phyloP scores from a whole-genome alignment of 2,888 invertebrate species.

The Dryadula phaetusa region DNA sequence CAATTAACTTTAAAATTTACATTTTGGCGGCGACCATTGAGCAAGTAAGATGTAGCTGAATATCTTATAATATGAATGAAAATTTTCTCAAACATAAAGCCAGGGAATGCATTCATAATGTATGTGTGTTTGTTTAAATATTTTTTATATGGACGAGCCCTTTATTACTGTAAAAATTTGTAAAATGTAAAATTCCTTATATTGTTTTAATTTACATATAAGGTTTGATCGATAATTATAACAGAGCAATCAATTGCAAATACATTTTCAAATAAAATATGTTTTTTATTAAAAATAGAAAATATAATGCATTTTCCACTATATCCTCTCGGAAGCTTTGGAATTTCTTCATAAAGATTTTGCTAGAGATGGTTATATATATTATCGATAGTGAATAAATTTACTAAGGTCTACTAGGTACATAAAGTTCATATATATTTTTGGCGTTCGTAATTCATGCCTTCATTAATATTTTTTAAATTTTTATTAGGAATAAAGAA shows the following conservation, averaged over 20 bases:
- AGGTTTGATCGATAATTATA: too few species aligned
- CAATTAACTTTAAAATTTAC: conserved; percentile 18
- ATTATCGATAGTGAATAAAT: conserved; percentile 26
- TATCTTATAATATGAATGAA: conserved; percentile 16
- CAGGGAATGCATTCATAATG: background rate
- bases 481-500: too few species aligned
- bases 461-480: too few species aligned
- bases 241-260: background rate
- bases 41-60: conserved; percentile 16
- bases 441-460: too few species aligned
- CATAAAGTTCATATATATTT: too few species aligned
- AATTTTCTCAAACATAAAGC: conserved; percentile 8
- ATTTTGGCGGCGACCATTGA: conserved; percentile 18
- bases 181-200: too few species aligned
- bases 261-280: conserved; percentile 3
- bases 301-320: conserved; percentile 26
- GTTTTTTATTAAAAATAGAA: conserved; percentile 25
- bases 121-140: background rate
- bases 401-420: too few species aligned
- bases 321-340: conserved; percentile 27
- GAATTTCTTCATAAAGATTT: conserved; percentile 41
- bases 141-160: too few species aligned
- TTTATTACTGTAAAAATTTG: too few species aligned
- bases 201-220: too few species aligned
- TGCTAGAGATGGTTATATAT: conserved; percentile 21